Percentiles rank a stretch among this genome's conserved stretches.
phyloP scores from a whole-genome alignment of 1,140 invertebrate genomes.

The Ostrea denselamellosa region DNA sequence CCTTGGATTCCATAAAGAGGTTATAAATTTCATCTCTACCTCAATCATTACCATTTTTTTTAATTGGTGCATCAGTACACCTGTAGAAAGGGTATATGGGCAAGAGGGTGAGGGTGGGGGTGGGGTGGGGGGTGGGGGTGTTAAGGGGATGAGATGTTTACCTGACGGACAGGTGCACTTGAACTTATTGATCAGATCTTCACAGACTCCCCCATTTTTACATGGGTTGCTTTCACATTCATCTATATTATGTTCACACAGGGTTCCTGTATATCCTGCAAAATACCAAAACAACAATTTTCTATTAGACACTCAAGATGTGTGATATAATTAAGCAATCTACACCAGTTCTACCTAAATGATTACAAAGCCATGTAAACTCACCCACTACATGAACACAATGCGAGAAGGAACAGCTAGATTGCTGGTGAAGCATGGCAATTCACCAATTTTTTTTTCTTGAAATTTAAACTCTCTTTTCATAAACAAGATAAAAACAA shows the following conservation, averaged over 20 bases:
- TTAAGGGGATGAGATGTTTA: conserved; percentile 12
- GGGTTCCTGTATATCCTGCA: conserved; percentile 84
- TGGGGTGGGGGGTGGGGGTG: background rate
- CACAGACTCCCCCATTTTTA: conserved; percentile 94
- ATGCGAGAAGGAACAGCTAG: background rate
- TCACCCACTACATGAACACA: background rate
- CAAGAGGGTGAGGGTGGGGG: background rate
- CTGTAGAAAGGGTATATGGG: too few species aligned
- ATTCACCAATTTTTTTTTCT: background rate
- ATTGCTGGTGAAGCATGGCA: background rate
- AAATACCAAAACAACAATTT: background rate
- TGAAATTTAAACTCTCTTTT: background rate
- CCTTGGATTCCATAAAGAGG: too few species aligned
- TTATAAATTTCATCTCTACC: too few species aligned
- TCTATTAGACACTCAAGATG: background rate
- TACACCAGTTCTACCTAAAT: background rate
- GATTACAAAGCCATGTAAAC: background rate
- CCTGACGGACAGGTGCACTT: conserved; percentile 83
- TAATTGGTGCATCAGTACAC: too few species aligned
- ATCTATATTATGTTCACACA: conserved; percentile 95
- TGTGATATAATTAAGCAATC: background rate
- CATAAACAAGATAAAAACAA: background rate
- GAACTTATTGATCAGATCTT: conserved; percentile 94
- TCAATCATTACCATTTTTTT: too few species aligned
- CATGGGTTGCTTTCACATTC: conserved; percentile 92